Evolutionary conservation across 2,113 vertebrate genomes (phyloP), one percentile per base, ranked within the genome.

Genomic region (Natator depressus): DNA sequence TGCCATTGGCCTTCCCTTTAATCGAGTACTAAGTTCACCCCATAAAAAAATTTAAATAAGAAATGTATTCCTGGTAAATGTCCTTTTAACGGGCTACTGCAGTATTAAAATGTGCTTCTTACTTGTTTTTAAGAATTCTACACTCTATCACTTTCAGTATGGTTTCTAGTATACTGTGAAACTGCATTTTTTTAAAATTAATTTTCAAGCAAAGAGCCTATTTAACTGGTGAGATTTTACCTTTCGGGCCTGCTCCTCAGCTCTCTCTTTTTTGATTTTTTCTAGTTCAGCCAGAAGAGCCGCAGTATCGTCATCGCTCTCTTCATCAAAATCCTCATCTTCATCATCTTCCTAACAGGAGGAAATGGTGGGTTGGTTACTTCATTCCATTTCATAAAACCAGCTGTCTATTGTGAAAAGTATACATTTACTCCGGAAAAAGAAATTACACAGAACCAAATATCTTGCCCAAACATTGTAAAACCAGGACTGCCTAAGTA

Each of bases 251-350:
- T 99, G 99, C 88, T 99, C 99, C 95, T 99, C 99, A 87, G 99
- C 99, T 80, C 99, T 98, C 87, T 99, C 99, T 96, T 99, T 99
- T 96, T 99, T 99, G 80, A 99, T 99, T 95, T 99, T 99, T 91
- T 99, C 99, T 24, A 99, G 98, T 93, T 99, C 99, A 87, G 99
- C 99, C 92, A 99, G 98, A 94, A 99, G 99, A 93, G 99, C 99
- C 80, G 99, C 99, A 47, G 99, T 99, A 10, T 99, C 99, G 76
- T 99, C 99, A 79, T 99, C 99, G 59, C 99, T 99, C 12, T 99
- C 99, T 55, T 99, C 99, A 13, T 99, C 99, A 91, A 99, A 98
- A 57, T 99, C 99, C 49, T 99, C 99, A 10, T 99, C 98, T 81
- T 98, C 98, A 80, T 98, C 98, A 93, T 98, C 98, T 87, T 99